phyloP scores from a whole-genome alignment of 2,888 invertebrate genomes.

The Pyrgus malvae region DNA sequence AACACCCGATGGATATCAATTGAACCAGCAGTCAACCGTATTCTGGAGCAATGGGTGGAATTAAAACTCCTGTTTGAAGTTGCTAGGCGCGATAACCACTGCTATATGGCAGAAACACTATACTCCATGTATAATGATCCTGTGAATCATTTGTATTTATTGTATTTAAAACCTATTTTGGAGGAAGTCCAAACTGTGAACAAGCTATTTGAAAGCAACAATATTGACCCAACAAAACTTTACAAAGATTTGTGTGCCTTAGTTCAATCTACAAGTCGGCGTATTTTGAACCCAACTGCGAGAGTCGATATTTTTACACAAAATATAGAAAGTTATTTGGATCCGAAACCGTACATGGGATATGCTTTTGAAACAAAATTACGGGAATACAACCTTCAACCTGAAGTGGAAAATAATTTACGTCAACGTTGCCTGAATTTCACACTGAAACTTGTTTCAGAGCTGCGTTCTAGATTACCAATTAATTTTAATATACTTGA shows the following conservation, averaged over 20 bases:
- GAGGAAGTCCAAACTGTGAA: not conserved
- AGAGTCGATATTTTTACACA: conserved; percentile 1
- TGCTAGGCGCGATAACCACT: not conserved
- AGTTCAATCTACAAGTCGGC: not conserved
- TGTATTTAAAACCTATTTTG: not conserved
- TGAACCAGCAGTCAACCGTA: not conserved
- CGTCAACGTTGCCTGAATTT: not conserved
- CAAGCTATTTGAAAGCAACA: conserved; percentile 1
- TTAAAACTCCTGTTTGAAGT: not conserved
- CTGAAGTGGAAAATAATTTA: not conserved
- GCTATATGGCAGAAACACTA: not conserved
- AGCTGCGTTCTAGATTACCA: not conserved
- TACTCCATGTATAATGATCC: not conserved
- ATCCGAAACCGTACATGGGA: not conserved
- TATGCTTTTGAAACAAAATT: not conserved
- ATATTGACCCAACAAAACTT: not conserved
- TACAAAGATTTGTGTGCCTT: not conserved
- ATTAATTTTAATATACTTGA: not conserved
- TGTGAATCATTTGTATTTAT: not conserved
- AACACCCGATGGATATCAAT: not conserved
- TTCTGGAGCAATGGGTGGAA: not conserved
- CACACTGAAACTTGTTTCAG: not conserved
- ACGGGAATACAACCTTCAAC: not conserved
- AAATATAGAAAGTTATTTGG: not conserved
- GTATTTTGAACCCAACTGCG: not conserved